phyloP scores from a whole-genome alignment of 2,888 invertebrate species.

The Cistogaster globosa region DNA sequence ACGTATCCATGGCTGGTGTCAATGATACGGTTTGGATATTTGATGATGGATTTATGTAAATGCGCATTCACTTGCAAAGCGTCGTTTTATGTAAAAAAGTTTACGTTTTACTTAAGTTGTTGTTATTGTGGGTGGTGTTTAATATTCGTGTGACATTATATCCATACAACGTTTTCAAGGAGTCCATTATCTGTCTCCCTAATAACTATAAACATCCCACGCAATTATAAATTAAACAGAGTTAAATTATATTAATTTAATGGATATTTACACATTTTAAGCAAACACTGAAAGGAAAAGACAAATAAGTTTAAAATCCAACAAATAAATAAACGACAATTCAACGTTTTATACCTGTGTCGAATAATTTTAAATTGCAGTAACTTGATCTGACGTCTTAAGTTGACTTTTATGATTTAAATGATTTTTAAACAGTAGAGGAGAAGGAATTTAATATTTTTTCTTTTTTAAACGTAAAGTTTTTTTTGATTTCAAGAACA shows the following conservation, averaged over 20 bases:
- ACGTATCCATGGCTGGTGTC: slow-evolving; percentile 18
- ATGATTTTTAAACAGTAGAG: too few species aligned
- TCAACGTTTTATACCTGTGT: too few species aligned
- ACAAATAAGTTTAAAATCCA: too few species aligned
- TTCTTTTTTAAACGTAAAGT: too few species aligned
- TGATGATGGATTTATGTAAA: slow-evolving; percentile 40
- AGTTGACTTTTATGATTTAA: too few species aligned
- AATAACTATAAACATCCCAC: slow-evolving; percentile 36
- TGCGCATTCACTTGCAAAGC: slow-evolving; percentile 38
- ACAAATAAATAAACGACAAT: too few species aligned
- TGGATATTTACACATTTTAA: background rate
- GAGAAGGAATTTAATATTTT: too few species aligned
- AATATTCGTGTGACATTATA: slow-evolving; percentile 12
- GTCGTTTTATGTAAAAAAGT: slow-evolving; percentile 10
- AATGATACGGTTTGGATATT: slow-evolving; percentile 39
- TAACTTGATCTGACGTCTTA: too few species aligned
- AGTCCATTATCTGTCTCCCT: slow-evolving; percentile 7
- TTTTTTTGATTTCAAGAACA: too few species aligned
- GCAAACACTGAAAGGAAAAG: background rate
- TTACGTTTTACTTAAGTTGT: background rate
- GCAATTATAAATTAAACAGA: slow-evolving; percentile 11
- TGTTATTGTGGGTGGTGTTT: background rate
- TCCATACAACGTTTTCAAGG: slow-evolving; percentile 8
- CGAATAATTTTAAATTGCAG: too few species aligned
- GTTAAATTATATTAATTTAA: background rate